These are phyloP conservation scores for Lamellibrachia luymesi DNA, from an alignment of 1,140 invertebrate genomes.

Conservation along the genomic window DNA sequence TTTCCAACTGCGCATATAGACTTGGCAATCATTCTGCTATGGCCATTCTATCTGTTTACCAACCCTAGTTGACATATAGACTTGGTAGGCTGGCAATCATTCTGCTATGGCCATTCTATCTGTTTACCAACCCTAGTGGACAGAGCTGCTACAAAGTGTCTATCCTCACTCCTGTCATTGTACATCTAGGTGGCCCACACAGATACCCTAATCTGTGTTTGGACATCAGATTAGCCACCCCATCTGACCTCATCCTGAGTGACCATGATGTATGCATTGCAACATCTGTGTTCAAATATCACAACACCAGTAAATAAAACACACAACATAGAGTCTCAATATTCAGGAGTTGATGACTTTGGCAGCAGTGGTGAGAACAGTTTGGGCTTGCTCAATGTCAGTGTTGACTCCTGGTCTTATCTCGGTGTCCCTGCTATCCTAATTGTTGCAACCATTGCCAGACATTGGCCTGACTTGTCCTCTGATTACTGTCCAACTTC, in stretches of 20 bases:
- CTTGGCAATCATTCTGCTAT: not conserved
- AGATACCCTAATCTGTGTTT: not conserved
- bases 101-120: not conserved
- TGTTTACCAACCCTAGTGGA: not conserved
- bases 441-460: constrained; percentile 1
- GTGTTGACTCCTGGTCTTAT: not conserved
- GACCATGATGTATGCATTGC: not conserved
- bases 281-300: not conserved
- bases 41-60: not conserved
- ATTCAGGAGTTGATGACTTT: not conserved
- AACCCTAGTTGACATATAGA: not conserved
- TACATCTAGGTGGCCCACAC: not conserved
- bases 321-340: not conserved
- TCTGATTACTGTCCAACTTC: not conserved
- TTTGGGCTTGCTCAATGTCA: not conserved
- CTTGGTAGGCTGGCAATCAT: not conserved
- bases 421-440: not conserved
- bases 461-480: not conserved
- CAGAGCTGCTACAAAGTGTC: not conserved
- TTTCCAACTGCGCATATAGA: not conserved
- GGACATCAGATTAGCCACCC: not conserved
- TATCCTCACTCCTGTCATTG: not conserved
- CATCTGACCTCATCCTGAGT: not conserved
- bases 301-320: not conserved
- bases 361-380: not conserved